Percentiles rank a stretch among this genome's conserved stretches.
Conservation (phyloP, 1,140 invertebrate genomes). For the Drosophila parabipectinata region DNA sequence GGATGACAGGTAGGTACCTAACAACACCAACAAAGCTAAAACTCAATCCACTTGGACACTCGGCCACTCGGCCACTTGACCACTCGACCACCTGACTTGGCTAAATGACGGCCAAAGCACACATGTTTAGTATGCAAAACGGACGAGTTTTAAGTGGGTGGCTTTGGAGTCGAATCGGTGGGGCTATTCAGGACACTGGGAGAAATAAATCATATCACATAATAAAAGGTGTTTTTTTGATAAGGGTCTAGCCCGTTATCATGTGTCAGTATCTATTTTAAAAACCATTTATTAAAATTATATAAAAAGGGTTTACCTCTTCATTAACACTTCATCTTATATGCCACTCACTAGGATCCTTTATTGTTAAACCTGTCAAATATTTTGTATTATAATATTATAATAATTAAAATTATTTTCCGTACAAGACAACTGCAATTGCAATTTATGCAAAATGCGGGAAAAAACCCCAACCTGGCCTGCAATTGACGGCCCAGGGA, state of each 20-base stretch:
- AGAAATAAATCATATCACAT: neutral
- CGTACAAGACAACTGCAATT: conserved; percentile 20
- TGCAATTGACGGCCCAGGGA: conserved; percentile 60
- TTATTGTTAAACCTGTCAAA: neutral
- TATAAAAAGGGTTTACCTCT: neutral
- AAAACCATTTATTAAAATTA: neutral
- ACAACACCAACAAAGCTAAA: conserved; percentile 48
- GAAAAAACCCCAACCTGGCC: conserved; percentile 44
- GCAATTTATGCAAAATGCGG: conserved; percentile 45
- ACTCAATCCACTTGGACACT: conserved; percentile 31
- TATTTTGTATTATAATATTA: neutral
- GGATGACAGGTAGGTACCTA: conserved; percentile 82
- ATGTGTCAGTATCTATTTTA: neutral
- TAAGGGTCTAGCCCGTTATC: neutral
- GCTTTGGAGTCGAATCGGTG: too few relatives aligned
- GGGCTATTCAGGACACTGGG: neutral
- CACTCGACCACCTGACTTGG: conserved; percentile 7
- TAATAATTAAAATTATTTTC: neutral
- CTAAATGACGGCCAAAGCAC: conserved; percentile 36
- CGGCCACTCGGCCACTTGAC: conserved; percentile 12
- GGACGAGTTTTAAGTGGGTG: conserved; percentile 17
- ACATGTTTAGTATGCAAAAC: conserved; percentile 30
- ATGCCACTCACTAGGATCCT: neutral
- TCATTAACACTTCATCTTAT: neutral
- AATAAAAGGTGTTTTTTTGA: neutral